A percentile compares a stretch with the other conserved stretches of the same genome.
phyloP scores from a whole-genome alignment of 2,113 vertebrate species.

The Microcebus lehilahytsara region DNA sequence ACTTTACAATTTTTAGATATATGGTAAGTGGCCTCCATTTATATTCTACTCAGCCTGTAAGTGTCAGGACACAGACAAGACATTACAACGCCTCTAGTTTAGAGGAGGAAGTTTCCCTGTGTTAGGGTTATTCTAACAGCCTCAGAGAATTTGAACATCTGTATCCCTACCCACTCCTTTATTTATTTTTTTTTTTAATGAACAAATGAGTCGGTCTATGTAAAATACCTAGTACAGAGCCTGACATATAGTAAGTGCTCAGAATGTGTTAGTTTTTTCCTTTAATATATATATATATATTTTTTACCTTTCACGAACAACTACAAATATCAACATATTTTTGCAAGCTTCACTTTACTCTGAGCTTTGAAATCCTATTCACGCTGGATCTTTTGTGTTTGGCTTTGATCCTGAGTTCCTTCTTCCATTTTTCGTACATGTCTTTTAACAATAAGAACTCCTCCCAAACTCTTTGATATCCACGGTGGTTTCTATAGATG shows the following conservation, averaged over 20 bases:
- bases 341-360: not conserved
- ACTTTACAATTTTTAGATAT: constrained; percentile 15
- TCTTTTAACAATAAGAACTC: constrained; percentile 48
- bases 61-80: not conserved
- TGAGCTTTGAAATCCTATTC: constrained; percentile 19
- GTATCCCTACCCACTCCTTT: not conserved
- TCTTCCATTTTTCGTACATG: not conserved
- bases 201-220: not conserved
- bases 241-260: not conserved
- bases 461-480: not conserved
- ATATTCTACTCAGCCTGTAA: not conserved
- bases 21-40: not conserved
- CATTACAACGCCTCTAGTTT: not conserved
- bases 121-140: not conserved
- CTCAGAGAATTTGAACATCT: not conserved
- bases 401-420: not conserved
- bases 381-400: not conserved
- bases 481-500: not conserved
- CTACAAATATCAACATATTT: not conserved
- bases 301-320: not conserved
- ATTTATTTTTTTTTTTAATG: not conserved
- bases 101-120: not conserved
- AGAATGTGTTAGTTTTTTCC: not conserved
- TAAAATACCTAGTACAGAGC: not conserved
- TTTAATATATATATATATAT: not conserved